Evolutionary conservation across 2,113 vertebrate genomes (phyloP).

Genomic region (Ia io): DNA sequence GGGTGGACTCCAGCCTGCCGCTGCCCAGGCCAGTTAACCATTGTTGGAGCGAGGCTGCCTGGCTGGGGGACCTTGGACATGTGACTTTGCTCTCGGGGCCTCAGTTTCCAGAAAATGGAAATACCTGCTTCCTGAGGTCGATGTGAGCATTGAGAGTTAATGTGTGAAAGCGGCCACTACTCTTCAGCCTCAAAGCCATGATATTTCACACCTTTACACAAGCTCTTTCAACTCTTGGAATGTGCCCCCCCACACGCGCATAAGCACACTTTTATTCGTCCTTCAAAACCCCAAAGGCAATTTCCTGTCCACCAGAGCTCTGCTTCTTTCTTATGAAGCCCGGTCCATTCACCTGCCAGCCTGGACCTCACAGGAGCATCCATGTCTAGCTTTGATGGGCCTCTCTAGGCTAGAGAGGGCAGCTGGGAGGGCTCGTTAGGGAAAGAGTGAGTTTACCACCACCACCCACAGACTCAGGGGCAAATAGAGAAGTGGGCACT

Average conservation of each 20-base stretch:
- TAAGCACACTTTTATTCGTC: background rate
- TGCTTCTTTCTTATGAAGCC: background rate
- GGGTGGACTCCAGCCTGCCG: background rate
- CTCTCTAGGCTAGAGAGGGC: background rate
- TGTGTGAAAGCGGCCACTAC: background rate
- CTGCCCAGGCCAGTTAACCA: conserved; percentile 2
- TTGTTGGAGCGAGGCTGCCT: background rate
- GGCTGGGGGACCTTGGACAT: background rate
- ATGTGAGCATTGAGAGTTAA: background rate
- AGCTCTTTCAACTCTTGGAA: background rate
- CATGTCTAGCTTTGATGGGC: background rate
- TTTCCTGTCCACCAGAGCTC: background rate
- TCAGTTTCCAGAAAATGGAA: background rate
- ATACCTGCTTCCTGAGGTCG: background rate
- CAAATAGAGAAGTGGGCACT: background rate
- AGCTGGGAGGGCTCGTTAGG: background rate
- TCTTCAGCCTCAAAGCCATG: background rate
- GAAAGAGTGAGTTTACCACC: background rate
- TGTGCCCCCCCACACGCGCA: rapidly evolving
- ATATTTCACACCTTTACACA: background rate
- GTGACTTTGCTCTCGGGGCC: background rate
- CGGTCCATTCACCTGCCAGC: background rate
- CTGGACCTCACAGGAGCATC: background rate
- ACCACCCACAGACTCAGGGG: background rate
- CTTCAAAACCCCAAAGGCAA: conserved; percentile 5